These are phyloP conservation scores for Scophthalmus maximus DNA, from an alignment of 2,113 vertebrate species.

Conservation along the genomic window DNA sequence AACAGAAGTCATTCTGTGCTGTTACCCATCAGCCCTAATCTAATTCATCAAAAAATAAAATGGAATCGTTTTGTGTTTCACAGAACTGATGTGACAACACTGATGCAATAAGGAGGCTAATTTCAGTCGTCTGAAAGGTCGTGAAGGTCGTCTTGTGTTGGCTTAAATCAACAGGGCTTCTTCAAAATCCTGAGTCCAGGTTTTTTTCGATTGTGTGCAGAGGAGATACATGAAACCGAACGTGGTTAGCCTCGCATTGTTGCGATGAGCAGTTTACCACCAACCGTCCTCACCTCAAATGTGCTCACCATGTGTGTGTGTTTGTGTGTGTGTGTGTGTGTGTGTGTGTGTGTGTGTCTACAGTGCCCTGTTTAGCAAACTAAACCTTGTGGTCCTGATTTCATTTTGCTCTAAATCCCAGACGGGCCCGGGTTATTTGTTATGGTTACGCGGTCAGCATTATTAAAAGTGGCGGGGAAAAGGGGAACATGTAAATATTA, in stretches of 20 bases:
- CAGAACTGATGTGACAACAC: not conserved
- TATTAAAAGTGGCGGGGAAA: conserved; percentile 61
- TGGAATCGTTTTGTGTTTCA: not conserved
- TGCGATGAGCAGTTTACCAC: conserved; percentile 30
- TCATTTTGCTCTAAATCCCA: conserved; percentile 72
- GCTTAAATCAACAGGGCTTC: not conserved
- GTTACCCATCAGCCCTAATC: not conserved
- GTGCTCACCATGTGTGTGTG: conserved; percentile 72
- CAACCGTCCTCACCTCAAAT: conserved; percentile 58
- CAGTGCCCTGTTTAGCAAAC: conserved; percentile 56
- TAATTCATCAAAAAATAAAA: not conserved
- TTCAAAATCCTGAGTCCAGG: conserved; percentile 21
- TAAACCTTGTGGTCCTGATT: conserved; percentile 73
- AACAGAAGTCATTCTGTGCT: not conserved
- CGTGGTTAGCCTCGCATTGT: conserved; percentile 41
- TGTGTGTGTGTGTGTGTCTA: conserved; percentile 37
- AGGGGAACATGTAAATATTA: conserved; percentile 69
- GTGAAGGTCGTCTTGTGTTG: not conserved
- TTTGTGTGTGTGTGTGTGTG: conserved; percentile 36
- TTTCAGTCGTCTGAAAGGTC: not conserved
- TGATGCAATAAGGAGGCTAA: not conserved
- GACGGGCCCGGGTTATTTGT: conserved; percentile 62
- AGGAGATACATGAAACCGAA: conserved; percentile 54
- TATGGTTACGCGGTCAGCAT: conserved; percentile 69
- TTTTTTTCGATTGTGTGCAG: conserved; percentile 31